phyloP scores from a whole-genome alignment of 2,113 vertebrate genomes.

The Lathamus discolor region DNA sequence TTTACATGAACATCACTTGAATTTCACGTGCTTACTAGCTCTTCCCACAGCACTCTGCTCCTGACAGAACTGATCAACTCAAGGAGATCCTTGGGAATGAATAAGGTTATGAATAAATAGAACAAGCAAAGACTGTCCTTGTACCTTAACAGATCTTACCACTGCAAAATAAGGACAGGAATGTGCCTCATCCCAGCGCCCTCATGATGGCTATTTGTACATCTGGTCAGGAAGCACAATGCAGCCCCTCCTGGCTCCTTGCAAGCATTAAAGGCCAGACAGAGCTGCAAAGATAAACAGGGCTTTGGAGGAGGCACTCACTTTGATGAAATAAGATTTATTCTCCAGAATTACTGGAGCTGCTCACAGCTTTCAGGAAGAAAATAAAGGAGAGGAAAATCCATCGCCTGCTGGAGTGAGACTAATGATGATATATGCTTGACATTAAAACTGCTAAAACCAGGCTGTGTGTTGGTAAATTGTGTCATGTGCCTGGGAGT shows the following conservation, averaged over 20 bases:
- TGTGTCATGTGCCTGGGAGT: not conserved
- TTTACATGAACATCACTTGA: not conserved
- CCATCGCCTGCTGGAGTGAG: slow-evolving; percentile 49
- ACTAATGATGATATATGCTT: slow-evolving; percentile 39
- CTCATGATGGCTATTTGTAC: not conserved
- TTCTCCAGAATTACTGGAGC: slow-evolving; percentile 40
- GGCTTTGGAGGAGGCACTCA: not conserved
- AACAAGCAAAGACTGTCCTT: slow-evolving; percentile 28
- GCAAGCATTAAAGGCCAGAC: slow-evolving; percentile 16
- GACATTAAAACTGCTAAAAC: slow-evolving; percentile 10
- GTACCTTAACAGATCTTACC: slow-evolving; percentile 32
- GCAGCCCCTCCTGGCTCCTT: slow-evolving; percentile 1
- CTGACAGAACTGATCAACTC: not conserved
- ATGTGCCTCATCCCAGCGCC: slow-evolving; percentile 22
- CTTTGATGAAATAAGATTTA: slow-evolving; percentile 64
- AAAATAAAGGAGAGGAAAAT: slow-evolving; percentile 10
- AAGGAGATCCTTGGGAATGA: not conserved
- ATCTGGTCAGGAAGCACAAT: slow-evolving; percentile 41
- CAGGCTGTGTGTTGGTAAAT: not conserved
- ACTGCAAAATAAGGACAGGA: slow-evolving; percentile 40
- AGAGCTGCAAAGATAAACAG: slow-evolving; percentile 30
- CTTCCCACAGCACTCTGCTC: not conserved
- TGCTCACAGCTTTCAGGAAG: slow-evolving; percentile 39
- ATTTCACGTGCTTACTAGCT: not conserved
- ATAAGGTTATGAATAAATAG: not conserved